These are phyloP conservation scores for Palythoa grandis DNA, from an alignment of 92 coral and sea anemone genomes.

Conservation along the genomic window DNA sequence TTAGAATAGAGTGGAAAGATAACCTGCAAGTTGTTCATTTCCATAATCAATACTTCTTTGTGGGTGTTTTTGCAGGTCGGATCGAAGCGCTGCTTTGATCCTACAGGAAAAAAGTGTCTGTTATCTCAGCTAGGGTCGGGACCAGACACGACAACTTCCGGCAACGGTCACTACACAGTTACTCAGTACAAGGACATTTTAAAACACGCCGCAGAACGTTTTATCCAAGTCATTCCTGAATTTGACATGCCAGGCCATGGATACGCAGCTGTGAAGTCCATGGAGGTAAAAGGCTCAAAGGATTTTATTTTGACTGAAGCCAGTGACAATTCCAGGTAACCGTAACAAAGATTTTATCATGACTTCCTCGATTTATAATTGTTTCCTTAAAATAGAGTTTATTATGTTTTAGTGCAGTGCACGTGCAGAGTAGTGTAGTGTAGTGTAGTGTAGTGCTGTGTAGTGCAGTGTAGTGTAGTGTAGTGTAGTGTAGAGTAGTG, in stretches of 20 bases:
- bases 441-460: too few species aligned
- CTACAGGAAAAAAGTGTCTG: slow-evolving; percentile 64
- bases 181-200: slow-evolving; percentile 79
- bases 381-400: too few species aligned
- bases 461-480: too few species aligned
- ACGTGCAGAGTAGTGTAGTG: too few species aligned
- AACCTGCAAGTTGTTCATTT: not conserved
- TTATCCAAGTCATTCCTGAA: slow-evolving; percentile 93
- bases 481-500: too few species aligned
- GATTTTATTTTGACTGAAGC: slow-evolving; percentile 31
- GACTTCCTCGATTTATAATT: too few species aligned
- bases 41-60: not conserved
- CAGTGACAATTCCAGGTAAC: slow-evolving; percentile 27
- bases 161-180: slow-evolving; percentile 74
- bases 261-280: slow-evolving; percentile 38
- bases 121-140: slow-evolving; percentile 94
- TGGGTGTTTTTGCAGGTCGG: slow-evolving; percentile 64
- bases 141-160: slow-evolving; percentile 68
- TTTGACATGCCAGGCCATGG: slow-evolving; percentile 98
- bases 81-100: slow-evolving; percentile 86
- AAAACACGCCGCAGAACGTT: slow-evolving; percentile 68
- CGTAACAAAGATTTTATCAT: not conserved
- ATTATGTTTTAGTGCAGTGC: too few species aligned
- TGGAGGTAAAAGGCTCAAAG: slow-evolving; percentile 34
- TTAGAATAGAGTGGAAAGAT: not conserved